phyloP scores from a whole-genome alignment of 2,888 invertebrate genomes.

The Meiosimyza decipiens region DNA sequence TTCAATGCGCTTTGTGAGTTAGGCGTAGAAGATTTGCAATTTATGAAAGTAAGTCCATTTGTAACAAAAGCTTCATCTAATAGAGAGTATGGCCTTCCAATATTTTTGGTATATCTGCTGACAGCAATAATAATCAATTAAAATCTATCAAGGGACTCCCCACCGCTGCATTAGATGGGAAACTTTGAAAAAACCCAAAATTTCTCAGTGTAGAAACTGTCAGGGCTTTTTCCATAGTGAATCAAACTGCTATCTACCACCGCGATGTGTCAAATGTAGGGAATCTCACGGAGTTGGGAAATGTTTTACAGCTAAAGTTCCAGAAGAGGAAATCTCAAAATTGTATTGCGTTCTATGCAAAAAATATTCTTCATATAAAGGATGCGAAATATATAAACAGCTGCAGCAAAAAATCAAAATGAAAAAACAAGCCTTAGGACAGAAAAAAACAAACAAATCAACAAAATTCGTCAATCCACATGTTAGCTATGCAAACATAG shows the following conservation, averaged over 20 bases:
- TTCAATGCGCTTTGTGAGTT: neutral
- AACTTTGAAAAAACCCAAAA: constrained; percentile 27
- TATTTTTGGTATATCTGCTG: constrained; percentile 34
- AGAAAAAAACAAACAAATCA: constrained; percentile 11
- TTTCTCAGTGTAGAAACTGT: constrained; percentile 30
- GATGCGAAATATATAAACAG: constrained; percentile 27
- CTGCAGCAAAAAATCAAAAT: constrained; percentile 23
- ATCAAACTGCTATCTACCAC: constrained; percentile 31
- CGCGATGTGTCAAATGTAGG: constrained; percentile 34
- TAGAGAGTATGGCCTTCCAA: constrained; percentile 17
- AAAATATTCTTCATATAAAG: neutral
- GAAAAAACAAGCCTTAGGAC: neutral
- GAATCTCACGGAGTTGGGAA: constrained; percentile 27
- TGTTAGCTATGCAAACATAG: constrained; percentile 14
- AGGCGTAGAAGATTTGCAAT: constrained; percentile 23
- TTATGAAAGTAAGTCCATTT: constrained; percentile 29
- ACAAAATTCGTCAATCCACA: constrained; percentile 25
- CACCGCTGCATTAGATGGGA: constrained; percentile 34
- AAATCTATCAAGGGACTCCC: constrained; percentile 31
- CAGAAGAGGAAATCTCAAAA: constrained; percentile 23
- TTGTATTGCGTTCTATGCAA: constrained; percentile 33
- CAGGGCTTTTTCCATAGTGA: constrained; percentile 24
- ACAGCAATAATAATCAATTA: constrained; percentile 34
- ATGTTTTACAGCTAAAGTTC: constrained; percentile 6
- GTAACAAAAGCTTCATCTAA: constrained; percentile 26